Percentiles rank a stretch among this genome's conserved stretches.
phyloP scores from a whole-genome alignment of 2,113 vertebrate species.

The Aptenodytes patagonicus region DNA sequence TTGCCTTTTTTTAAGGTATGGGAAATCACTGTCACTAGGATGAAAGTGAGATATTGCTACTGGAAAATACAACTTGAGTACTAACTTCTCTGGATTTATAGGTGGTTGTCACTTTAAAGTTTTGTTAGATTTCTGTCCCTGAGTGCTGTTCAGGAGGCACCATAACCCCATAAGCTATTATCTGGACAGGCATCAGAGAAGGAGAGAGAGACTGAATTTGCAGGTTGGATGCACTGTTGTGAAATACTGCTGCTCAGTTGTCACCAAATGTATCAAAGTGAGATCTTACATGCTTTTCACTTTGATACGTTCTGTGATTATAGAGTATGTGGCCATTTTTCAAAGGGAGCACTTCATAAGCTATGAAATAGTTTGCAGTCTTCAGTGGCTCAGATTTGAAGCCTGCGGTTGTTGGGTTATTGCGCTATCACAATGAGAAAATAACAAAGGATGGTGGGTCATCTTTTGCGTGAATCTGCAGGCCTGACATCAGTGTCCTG shows the following conservation, averaged over 20 bases:
- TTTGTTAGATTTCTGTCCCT: background rate
- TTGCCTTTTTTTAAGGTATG: background rate
- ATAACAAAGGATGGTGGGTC: background rate
- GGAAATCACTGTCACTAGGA: background rate
- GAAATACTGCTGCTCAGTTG: background rate
- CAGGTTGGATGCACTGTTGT: background rate
- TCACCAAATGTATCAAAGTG: background rate
- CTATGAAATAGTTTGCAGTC: background rate
- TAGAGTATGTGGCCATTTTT: background rate
- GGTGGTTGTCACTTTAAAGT: background rate
- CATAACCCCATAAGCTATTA: background rate
- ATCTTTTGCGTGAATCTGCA: background rate
- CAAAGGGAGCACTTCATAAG: background rate
- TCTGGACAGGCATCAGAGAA: background rate
- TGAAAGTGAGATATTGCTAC: background rate
- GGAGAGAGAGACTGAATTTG: background rate
- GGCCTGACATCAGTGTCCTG: background rate
- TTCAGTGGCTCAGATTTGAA: background rate
- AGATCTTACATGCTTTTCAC: background rate
- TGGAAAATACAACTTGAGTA: background rate
- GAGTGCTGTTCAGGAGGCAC: background rate
- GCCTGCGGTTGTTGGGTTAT: background rate
- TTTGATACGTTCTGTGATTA: fast-evolving
- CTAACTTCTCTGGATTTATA: background rate
- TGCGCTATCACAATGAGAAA: background rate